phyloP scores from a whole-genome alignment of 1,140 invertebrate species.

The Amphibalanus amphitrite region DNA sequence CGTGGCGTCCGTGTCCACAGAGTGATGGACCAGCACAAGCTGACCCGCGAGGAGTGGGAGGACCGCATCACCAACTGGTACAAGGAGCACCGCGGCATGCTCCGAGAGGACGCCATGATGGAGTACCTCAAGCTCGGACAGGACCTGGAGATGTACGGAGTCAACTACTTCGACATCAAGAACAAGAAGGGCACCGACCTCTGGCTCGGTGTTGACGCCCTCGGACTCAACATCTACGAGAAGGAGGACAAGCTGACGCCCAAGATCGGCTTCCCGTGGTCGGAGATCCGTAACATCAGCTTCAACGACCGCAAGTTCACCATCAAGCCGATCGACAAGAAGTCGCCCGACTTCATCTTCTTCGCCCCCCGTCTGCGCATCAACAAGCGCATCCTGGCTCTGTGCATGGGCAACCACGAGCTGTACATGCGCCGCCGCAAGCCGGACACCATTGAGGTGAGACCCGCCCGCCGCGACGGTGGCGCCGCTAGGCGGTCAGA shows the following conservation, averaged over 20 bases:
- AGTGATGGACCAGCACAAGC: constrained; percentile 95
- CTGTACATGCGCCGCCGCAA: constrained; percentile 66
- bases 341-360: constrained; percentile 82
- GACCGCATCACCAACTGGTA: constrained; percentile 80
- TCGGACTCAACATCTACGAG: constrained; percentile 96
- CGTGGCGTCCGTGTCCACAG: constrained; percentile 36
- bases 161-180: constrained; percentile 92
- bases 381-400: constrained; percentile 81
- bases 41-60: constrained; percentile 98
- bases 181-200: constrained; percentile 95
- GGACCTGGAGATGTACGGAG: constrained; percentile 98
- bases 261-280: constrained; percentile 91
- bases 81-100: constrained; percentile 74
- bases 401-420: constrained; percentile 93
- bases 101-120: constrained; percentile 89
- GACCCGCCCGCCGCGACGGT: neutral
- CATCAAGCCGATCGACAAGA: constrained; percentile 82
- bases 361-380: constrained; percentile 77
- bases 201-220: constrained; percentile 88
- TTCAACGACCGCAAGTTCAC: constrained; percentile 97
- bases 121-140: constrained; percentile 98
- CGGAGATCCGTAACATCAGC: constrained; percentile 92
- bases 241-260: constrained; percentile 77
- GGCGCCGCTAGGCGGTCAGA: neutral
- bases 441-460: constrained; percentile 20